Percentiles rank a stretch among this genome's conserved stretches.
These are phyloP conservation scores for Myopa testacea DNA, from an alignment of 2,888 invertebrate genomes.

Conservation along the genomic window DNA sequence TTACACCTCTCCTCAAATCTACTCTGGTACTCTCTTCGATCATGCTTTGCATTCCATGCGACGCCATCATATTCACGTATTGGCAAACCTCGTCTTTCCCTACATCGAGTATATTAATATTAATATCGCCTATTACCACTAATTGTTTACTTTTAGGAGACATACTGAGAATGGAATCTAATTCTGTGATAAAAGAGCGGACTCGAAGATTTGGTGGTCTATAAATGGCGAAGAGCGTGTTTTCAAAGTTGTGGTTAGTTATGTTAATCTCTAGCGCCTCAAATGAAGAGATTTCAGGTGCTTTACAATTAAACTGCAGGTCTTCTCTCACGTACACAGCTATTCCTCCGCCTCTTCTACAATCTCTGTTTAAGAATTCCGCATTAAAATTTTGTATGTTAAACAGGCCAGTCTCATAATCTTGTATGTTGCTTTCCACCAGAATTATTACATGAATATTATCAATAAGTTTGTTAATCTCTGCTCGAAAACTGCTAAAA, in stretches of 20 bases:
- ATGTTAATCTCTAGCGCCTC: constrained; percentile 1
- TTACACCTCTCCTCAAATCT: background rate
- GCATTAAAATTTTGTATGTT: background rate
- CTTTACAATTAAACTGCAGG: background rate
- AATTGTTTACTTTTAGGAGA: background rate
- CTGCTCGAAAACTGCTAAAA: too few relatives aligned
- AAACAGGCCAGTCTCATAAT: background rate
- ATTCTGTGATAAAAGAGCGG: background rate
- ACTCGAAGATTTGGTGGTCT: background rate
- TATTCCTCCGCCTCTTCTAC: background rate
- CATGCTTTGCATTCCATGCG: background rate
- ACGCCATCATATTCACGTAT: too few relatives aligned
- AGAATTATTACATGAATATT: background rate
- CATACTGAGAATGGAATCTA: background rate
- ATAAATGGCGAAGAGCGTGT: background rate
- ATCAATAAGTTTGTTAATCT: background rate
- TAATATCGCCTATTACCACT: background rate
- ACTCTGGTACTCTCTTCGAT: background rate
- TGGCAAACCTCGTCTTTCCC: background rate
- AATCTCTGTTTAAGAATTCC: background rate
- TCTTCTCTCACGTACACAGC: constrained; percentile 1
- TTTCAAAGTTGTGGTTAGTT: too few relatives aligned
- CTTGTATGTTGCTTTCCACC: background rate
- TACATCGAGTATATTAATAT: background rate
- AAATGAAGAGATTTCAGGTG: background rate